These are phyloP conservation scores for Cancer borealis DNA, from an alignment of 2,888 invertebrate genomes.

Conservation along the genomic window DNA sequence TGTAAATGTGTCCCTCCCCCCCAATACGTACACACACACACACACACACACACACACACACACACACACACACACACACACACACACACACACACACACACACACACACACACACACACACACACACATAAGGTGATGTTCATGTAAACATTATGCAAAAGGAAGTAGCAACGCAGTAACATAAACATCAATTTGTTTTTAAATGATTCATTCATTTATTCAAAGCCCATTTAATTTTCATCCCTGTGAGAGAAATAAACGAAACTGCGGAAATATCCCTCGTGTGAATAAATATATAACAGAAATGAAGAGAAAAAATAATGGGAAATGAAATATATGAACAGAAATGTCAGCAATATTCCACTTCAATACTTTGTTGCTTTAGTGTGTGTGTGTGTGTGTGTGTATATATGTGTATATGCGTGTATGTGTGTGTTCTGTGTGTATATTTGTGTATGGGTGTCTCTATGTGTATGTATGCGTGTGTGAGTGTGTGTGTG, in stretches of 20 bases:
- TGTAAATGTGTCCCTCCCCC: not conserved
- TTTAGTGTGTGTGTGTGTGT: not conserved
- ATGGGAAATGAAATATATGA: not conserved
- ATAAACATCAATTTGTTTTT: not conserved
- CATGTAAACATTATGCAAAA: not conserved
- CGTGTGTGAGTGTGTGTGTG: not conserved
- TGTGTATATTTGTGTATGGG: too few relatives aligned
- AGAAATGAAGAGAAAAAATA: not conserved
- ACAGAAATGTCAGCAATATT: not conserved
- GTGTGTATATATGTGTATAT: not conserved
- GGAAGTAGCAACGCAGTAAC: not conserved
- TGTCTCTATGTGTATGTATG: not conserved
- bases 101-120: constrained; percentile 36
- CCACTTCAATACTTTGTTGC: not conserved
- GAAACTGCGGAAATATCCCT: not conserved
- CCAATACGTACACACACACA: not conserved
- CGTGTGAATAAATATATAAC: not conserved
- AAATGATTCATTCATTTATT: constrained; percentile 5
- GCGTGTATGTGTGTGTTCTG: not conserved
- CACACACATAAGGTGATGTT: constrained; percentile 18
- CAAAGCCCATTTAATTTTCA: not conserved
- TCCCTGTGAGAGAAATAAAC: not conserved
- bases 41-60: not conserved
- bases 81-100: constrained; percentile 35
- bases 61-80: constrained; percentile 3